Evolutionary conservation across 2,797 vertebrate species (phyloP), one percentile per base, ranked within the genome.

Genomic region (Pipistrellus pygmaeus): DNA sequence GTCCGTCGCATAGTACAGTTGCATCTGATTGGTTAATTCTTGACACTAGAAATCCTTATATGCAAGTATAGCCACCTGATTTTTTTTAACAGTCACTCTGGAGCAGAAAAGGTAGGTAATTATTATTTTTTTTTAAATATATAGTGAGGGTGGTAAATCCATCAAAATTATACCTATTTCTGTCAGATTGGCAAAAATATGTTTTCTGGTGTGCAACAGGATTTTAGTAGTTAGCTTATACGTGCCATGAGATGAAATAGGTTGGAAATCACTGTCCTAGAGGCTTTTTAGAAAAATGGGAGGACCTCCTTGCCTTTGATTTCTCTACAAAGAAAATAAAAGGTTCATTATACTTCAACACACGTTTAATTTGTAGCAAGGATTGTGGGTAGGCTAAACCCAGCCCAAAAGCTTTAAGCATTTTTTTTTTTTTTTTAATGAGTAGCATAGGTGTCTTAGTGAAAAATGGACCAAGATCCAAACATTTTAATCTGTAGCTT

Each of bases 401-500:
- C 13, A 90, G 44, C 1, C 9, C 27, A 32, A 41, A 8, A 80
- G 48, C 53, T 81, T 82, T 86, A 64, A 84, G 5, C 27, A 44
- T 68, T 83, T 71, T 82, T 88, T 44, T 68, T 83, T 71, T 82
- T 88, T 51, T 62, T 27, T 30, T 46, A 68, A 38, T 21, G 35
- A 35, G 27, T 55, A 44, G 32, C 23, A 20, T 8, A 75, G 21
- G 5, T 55, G n/a, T 41, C 85, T 95, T 66, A 15, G 89, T 92
- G 68, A 93, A 69, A 80, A 90, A 72, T 38, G n/a, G 6, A 30
- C 73, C 62, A 69, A 73, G 44, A n/a, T 46, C 23, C 5, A 2
- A 48, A 20, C 53, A 84, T 88, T 92, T 85, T 72, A 38, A 66
- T 85, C 51, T 75, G n/a, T 35, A 91, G 35, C 10, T 92, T 91